A percentile compares a stretch with the other conserved stretches of the same genome.
These are phyloP conservation scores for Pithys albifrons DNA, from an alignment of 2,113 vertebrate species.

Conservation along the genomic window DNA sequence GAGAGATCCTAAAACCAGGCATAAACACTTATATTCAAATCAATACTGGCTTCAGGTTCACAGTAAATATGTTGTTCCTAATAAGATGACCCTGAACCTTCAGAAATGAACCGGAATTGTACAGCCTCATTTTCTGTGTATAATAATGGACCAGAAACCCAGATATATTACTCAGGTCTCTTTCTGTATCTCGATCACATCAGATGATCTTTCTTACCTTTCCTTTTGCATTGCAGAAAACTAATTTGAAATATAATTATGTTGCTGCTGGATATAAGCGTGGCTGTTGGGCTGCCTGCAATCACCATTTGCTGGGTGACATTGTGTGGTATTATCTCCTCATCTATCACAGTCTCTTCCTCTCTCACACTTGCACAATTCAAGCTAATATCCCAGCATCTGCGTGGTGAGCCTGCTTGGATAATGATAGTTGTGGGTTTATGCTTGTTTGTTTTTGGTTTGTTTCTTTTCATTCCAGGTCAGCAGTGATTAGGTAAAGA, in stretches of 20 bases:
- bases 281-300: background rate
- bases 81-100: constrained; percentile 44
- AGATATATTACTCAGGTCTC: background rate
- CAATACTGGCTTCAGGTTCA: constrained; percentile 8
- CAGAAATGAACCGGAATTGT: constrained; percentile 29
- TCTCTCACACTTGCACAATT: constrained; percentile 13
- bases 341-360: constrained; percentile 3
- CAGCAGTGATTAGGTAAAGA: background rate
- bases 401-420: background rate
- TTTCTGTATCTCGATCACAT: constrained; percentile 10
- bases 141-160: background rate
- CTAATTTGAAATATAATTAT: constrained; percentile 68
- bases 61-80: constrained; percentile 55
- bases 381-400: constrained; percentile 34
- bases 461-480: constrained; percentile 9
- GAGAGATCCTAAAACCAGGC: background rate
- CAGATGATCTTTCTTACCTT: constrained; percentile 43
- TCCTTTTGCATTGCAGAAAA: constrained; percentile 53
- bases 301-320: constrained; percentile 43
- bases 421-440: background rate
- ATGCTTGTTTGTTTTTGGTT: background rate
- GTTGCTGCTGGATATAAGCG: constrained; percentile 30
- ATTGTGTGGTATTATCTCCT: constrained; percentile 23
- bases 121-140: constrained; percentile 19
- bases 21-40: constrained; percentile 16